These are phyloP conservation scores for Aurelia sp. DNA, from an alignment of 30 jellyfish, hydroid and myxozoan species.

Conservation along the genomic window DNA sequence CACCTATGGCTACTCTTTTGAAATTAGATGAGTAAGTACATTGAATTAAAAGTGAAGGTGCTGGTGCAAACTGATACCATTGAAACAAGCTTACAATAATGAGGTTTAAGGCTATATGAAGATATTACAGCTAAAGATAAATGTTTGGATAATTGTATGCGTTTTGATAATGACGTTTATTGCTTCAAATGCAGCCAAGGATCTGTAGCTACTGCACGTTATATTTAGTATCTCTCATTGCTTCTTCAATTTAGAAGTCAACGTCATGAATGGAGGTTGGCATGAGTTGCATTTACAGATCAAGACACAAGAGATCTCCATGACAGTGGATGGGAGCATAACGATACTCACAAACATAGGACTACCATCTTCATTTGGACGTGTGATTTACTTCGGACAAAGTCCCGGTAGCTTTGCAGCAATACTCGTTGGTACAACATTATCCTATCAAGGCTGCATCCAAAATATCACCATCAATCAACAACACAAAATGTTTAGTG, in stretches of 20 bases:
- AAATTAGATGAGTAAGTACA: no score
- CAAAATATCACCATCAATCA: slow-evolving; percentile 3
- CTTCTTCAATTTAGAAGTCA: neutral
- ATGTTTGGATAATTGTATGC: no score
- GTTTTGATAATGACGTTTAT: neutral
- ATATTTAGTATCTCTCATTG: neutral
- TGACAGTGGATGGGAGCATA: neutral
- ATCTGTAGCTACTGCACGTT: neutral
- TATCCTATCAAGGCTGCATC: slow-evolving; percentile 54
- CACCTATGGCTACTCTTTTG: no score
- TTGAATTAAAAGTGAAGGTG: no score
- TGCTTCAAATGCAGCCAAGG: no score
- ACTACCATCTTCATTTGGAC: slow-evolving; percentile 54
- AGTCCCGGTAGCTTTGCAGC: slow-evolving; percentile 52
- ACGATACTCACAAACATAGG: neutral
- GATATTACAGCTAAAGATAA: no score
- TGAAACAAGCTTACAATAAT: no score
- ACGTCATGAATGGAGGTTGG: slow-evolving; percentile 47
- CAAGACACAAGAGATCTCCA: neutral
- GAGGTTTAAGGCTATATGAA: no score
- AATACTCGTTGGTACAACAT: slow-evolving; percentile 48
- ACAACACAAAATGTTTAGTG: neutral
- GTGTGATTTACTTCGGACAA: slow-evolving; percentile 47
- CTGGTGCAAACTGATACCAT: no score
- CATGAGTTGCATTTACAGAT: slow-evolving; percentile 20